These are phyloP conservation scores for Crotalus tigris DNA, from an alignment of 2,113 vertebrate genomes.

Conservation along the genomic window DNA sequence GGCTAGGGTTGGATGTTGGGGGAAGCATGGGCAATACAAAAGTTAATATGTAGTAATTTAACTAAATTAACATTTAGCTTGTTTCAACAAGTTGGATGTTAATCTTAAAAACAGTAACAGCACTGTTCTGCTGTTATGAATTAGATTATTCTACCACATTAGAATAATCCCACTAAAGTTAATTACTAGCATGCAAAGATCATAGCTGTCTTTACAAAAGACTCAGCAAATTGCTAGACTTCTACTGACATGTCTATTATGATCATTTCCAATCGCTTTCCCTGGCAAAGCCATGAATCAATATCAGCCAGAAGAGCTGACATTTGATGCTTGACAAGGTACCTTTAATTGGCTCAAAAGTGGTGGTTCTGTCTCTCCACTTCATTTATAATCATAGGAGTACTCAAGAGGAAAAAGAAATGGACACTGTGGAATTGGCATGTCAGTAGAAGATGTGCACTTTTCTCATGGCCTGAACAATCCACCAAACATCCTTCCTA, in stretches of 20 bases:
- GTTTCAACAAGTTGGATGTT: neutral
- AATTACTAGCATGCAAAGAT: neutral
- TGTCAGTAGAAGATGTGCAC: neutral
- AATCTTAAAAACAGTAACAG: neutral
- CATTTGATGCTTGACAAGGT: conserved; percentile 11
- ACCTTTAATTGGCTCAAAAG: conserved; percentile 32
- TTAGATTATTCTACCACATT: neutral
- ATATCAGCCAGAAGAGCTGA: neutral
- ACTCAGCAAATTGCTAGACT: neutral
- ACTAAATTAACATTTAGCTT: neutral
- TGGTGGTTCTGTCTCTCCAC: neutral
- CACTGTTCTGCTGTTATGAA: neutral
- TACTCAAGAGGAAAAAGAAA: neutral
- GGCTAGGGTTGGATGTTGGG: neutral
- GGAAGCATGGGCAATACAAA: neutral
- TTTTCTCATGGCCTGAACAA: neutral
- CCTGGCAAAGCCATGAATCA: conserved; percentile 1
- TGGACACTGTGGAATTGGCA: neutral
- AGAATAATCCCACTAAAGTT: conserved; percentile 11
- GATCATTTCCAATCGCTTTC: neutral
- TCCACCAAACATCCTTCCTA: neutral
- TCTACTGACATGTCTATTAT: neutral
- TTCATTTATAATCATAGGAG: conserved; percentile 3
- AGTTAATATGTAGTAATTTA: neutral
- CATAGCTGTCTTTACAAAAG: conserved; percentile 8